Base-by-base conservation (phyloP, 2,888 invertebrate species). In the Tuta absoluta region DNA sequence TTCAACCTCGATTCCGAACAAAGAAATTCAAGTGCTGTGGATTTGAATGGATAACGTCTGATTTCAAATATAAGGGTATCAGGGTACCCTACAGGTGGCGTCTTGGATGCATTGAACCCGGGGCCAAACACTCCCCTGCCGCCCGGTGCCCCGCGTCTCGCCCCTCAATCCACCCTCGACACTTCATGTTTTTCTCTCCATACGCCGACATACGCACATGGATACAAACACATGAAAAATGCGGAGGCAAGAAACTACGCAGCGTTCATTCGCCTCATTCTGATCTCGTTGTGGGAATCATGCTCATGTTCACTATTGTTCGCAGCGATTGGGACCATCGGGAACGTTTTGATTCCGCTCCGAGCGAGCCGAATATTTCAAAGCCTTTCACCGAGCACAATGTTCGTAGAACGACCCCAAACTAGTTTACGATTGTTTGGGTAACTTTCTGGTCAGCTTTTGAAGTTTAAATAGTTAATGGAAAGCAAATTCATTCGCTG, bases 31-130 rank as follows among this genome's bases (percentile, higher is more conserved):
- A 37, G 59, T n/a, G 17, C n/a, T 11, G 28, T 33, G 28, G 33
- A 14, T 28, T 33, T n/a, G 38, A 33, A 60, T 61, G 17, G 49
- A 33, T 23, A 28, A 19, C 33, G 49, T n/a, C 17, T 45, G 59
- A 33, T 33, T 51, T 53, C 24, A 62, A 65, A 64, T 48, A 62
- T 48, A 62, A 38, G 64, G 60, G 24, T 71, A 72, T 23, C 23
- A 23, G 61, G 65, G 65, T 71, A 73, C 72, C 71, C 78, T 77
- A 83, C 83, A 84, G 81, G 82, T 82, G 83, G 80, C 73, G 75
- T 74, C 66, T 70, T 37, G 69, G 77, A 85, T 82, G 80, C 86
- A 78, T 81, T 86, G 85, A 87, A 88, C 86, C 80, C 82, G 63
- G 71, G 73, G 75, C 77, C 77, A 76, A 86, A 83, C 81, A 80